These are phyloP conservation scores for Encarsia formosa DNA, from an alignment of 2,888 invertebrate species.

Conservation along the genomic window DNA sequence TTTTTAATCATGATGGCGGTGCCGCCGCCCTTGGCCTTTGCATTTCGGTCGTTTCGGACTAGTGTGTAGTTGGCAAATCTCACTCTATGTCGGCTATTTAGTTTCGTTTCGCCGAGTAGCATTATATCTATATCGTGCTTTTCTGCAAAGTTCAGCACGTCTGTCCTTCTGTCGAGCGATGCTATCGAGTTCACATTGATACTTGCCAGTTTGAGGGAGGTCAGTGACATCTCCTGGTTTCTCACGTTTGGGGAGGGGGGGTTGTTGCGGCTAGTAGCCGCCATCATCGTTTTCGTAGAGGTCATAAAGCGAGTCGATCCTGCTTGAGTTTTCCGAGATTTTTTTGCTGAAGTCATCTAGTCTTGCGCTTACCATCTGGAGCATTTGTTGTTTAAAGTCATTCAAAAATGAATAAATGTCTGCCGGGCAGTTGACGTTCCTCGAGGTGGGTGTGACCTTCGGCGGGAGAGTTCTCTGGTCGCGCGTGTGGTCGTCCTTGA, in stretches of 20 bases:
- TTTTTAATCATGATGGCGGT: slow-evolving; percentile 12
- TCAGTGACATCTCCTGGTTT: background rate
- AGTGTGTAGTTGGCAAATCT: background rate
- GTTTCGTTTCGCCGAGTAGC: slow-evolving; percentile 22
- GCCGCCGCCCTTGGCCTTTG: slow-evolving; percentile 15
- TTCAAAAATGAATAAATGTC: no score
- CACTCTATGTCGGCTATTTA: background rate
- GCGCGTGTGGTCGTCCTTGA: background rate
- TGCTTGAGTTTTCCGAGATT: background rate
- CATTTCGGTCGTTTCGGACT: background rate
- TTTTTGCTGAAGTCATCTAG: background rate
- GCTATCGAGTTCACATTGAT: slow-evolving; percentile 22
- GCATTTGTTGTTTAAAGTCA: no score
- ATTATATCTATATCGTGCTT: slow-evolving; percentile 9
- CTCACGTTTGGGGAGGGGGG: no score
- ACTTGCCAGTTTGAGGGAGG: background rate
- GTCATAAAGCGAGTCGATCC: no score
- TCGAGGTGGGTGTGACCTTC: no score
- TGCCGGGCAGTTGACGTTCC: no score
- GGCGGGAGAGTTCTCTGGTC: background rate
- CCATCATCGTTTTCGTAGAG: background rate
- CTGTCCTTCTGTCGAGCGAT: slow-evolving; percentile 15
- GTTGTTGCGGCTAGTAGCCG: no score
- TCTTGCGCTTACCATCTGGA: background rate
- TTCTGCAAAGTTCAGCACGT: slow-evolving; percentile 8